Percentiles rank a stretch among this genome's conserved stretches.
phyloP scores from a whole-genome alignment of 2,113 vertebrate species.

The Labeo catla region DNA sequence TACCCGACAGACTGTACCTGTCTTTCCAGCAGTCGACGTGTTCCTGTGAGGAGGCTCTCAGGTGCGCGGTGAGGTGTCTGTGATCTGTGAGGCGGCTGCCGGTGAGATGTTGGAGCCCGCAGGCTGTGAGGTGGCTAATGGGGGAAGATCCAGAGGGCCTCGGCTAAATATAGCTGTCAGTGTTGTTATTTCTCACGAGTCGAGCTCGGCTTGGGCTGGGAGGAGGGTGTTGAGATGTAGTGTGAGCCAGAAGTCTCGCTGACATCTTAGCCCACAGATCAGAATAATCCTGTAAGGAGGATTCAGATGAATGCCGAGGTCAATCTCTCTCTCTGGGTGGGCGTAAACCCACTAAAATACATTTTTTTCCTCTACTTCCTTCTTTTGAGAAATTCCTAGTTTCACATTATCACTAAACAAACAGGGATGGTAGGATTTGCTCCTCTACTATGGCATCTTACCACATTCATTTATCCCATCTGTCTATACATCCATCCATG shows the following conservation, averaged over 20 bases:
- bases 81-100: conserved; percentile 33
- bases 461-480: neutral
- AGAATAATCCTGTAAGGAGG: conserved; percentile 58
- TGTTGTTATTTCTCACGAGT: conserved; percentile 65
- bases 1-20: neutral
- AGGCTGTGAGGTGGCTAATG: conserved; percentile 33
- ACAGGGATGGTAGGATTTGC: too few relatives aligned
- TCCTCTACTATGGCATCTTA: too few relatives aligned
- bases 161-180: conserved; percentile 68
- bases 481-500: conserved; percentile 56
- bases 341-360: neutral
- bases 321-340: conserved; percentile 7
- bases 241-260: conserved; percentile 40
- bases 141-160: conserved; percentile 39
- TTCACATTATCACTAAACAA: neutral
- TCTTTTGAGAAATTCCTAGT: neutral
- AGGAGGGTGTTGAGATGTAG: conserved; percentile 46
- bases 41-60: neutral
- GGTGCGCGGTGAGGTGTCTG: conserved; percentile 45
- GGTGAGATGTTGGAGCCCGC: conserved; percentile 32
- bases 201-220: conserved; percentile 61
- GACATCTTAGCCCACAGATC: conserved; percentile 54
- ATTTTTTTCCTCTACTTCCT: neutral
- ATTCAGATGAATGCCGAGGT: conserved; percentile 48
- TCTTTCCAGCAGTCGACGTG: neutral